Evolutionary conservation across 2,797 vertebrate species (phyloP), one percentile per base, ranked within the genome.

Genomic region (Syncerus caffer): DNA sequence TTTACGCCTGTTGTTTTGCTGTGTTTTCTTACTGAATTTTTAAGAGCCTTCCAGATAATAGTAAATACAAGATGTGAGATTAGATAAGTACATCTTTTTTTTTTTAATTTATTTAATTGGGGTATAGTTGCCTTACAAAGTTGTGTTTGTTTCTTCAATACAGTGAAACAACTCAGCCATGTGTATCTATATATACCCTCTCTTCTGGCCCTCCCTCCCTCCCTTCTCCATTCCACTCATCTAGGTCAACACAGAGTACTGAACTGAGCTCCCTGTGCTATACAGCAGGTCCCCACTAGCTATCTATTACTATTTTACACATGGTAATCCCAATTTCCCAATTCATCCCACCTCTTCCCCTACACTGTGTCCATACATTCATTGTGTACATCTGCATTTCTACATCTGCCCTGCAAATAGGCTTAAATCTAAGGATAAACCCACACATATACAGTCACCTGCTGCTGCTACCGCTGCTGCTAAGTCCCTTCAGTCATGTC

Each of bases 1-100:
- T 71, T 34, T 55, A 34, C 47, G 7, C 2, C 19, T 89, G 89
- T 89, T 51, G 76, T 85, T 89, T 91, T 42, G n/a, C 51, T 94
- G 13, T 42, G 51, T 29, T 94, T 92, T 8, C 7, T 84, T 45
- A 84, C 27, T 89, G n/a, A 2, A 58, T 9, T 82, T 80, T 13
- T 38, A 51, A 89, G 7, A 16, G 10, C 3, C 34, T 86, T 89
- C 27, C 31, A 42, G 6, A 71, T 57, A 64, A 78, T 55, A 83
- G 21, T n/a, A 67, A 87, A 78, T 58, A 45, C 19, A 50, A 82
- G 6, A 4, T 92, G 17, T 4, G n/a, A 60, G 31, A 55, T 86
- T 92, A 83, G 25, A 79, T 53, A 57, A 64, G 17, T 82, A 78
- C 29, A 11, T 85, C 58, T n/a, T 64, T 7, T 31, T 14, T 62